phyloP scores from a whole-genome alignment of 2,113 vertebrate genomes.

The Saccopteryx leptura region DNA sequence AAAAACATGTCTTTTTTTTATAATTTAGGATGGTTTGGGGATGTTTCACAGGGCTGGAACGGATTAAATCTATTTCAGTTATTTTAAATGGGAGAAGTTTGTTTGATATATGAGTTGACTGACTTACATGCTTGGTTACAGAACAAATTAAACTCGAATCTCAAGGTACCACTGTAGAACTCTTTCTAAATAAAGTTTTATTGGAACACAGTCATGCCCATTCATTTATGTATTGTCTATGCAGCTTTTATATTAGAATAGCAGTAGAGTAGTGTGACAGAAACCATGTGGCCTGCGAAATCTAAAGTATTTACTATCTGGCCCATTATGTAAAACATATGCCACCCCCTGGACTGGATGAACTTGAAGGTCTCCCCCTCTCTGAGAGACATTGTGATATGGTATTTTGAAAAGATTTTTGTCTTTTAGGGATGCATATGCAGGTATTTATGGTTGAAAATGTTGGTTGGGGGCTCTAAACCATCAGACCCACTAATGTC shows the following conservation, averaged over 20 bases:
- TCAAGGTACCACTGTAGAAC: neutral
- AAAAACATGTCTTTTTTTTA: too few relatives aligned
- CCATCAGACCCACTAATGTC: neutral
- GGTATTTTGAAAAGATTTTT: slow-evolving; percentile 40
- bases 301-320: slow-evolving; percentile 17
- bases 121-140: too few relatives aligned
- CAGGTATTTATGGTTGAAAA: slow-evolving; percentile 23
- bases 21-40: too few relatives aligned
- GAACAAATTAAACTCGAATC: too few relatives aligned
- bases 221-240: neutral
- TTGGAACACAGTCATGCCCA: neutral
- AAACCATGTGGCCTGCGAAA: neutral
- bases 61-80: too few relatives aligned
- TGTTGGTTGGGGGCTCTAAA: neutral
- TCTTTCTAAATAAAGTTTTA: slow-evolving; percentile 9
- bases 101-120: too few relatives aligned
- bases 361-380: neutral
- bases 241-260: neutral
- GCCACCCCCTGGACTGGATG: neutral
- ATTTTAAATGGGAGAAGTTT: too few relatives aligned
- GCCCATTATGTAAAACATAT: slow-evolving; percentile 34
- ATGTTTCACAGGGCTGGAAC: too few relatives aligned
- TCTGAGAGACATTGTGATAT: neutral
- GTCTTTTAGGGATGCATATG: neutral
- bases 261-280: neutral